A percentile compares a stretch with the other conserved stretches of the same genome.
Evolutionary conservation across 2,888 invertebrate species (phyloP).

Genomic region (Fragum fragum): DNA sequence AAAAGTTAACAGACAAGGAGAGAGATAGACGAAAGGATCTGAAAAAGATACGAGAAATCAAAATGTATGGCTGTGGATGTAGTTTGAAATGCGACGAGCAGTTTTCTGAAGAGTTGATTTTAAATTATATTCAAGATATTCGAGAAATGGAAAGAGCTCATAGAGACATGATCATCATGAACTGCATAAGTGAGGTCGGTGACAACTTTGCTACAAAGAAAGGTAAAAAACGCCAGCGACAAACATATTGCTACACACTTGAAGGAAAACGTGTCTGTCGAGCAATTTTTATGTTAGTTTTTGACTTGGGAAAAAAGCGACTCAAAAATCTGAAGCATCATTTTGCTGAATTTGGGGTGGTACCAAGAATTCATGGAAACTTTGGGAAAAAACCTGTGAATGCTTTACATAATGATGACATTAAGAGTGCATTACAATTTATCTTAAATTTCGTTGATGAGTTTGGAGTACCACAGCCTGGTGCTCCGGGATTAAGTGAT

Average conservation of each 20-base stretch:
- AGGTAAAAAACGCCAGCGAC: neutral
- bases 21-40: neutral
- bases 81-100: neutral
- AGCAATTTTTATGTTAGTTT: neutral
- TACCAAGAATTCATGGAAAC: conserved; percentile 40
- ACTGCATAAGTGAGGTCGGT: neutral
- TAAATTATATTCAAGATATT: neutral
- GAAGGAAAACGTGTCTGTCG: neutral
- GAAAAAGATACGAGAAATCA: neutral
- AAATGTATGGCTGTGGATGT: neutral
- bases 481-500: neutral
- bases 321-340: conserved; percentile 5
- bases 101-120: neutral
- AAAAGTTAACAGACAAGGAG: neutral
- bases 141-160: conserved; percentile 6
- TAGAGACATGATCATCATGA: neutral
- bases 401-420: conserved; percentile 15
- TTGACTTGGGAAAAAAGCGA: conserved; percentile 14
- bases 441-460: neutral
- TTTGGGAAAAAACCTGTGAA: conserved; percentile 18
- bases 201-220: neutral
- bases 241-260: neutral
- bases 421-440: neutral
- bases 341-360: conserved; percentile 3
- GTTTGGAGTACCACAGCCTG: neutral